Evolutionary conservation across 1,140 invertebrate genomes (phyloP).

Genomic region (Brachionus rubens): DNA sequence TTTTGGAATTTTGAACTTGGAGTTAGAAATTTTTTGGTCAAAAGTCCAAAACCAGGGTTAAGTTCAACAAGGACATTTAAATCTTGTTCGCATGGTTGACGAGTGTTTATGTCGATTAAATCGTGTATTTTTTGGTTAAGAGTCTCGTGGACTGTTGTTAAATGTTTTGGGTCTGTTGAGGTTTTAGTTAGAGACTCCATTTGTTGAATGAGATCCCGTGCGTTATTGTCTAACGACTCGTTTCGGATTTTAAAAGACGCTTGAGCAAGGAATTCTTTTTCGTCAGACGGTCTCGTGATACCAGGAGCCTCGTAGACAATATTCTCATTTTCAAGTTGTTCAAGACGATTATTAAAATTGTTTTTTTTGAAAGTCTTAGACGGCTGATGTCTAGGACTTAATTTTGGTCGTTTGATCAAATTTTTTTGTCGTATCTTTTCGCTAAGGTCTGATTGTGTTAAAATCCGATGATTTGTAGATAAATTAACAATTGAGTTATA

Average conservation of each 20-base stretch:
- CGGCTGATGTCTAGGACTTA: no score
- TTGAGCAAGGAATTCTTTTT: background rate
- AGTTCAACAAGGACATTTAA: conserved; percentile 18
- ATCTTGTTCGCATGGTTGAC: background rate
- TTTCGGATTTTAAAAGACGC: conserved; percentile 37
- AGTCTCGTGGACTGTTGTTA: background rate
- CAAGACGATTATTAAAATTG: background rate
- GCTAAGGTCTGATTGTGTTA: conserved; percentile 7
- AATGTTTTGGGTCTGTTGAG: conserved; percentile 33
- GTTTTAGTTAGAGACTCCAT: background rate
- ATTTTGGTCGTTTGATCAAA: no score
- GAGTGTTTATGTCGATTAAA: background rate
- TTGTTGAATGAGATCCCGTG: background rate
- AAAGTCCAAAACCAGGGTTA: conserved; percentile 10
- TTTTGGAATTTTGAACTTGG: background rate
- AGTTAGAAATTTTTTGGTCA: background rate
- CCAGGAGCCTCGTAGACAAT: background rate
- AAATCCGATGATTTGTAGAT: conserved; percentile 18
- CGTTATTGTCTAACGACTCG: background rate
- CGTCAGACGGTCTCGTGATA: background rate
- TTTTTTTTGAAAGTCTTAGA: no score
- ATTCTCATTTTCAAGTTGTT: background rate
- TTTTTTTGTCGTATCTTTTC: conserved; percentile 22
- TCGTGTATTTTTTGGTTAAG: background rate
- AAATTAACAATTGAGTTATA: background rate